Base-by-base conservation (phyloP, 2,888 invertebrate species). In the Macrosoma leucophasiata region DNA sequence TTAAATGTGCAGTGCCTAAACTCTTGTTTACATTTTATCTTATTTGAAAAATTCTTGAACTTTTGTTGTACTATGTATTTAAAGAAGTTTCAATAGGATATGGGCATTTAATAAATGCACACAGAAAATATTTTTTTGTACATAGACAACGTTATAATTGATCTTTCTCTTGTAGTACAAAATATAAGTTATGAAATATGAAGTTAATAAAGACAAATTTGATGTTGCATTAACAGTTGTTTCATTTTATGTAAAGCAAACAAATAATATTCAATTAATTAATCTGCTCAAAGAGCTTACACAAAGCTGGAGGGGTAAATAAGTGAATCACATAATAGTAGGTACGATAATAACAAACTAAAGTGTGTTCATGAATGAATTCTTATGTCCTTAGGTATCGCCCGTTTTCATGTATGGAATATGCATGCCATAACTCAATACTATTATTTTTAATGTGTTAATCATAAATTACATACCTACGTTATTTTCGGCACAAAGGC, bases 1-100 rank as follows among this genome's bases (percentile, higher is more conserved):
- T 64, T 65, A 73, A 67, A 76, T 66, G 74, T 73, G 74, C 78
- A 77, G 82, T 84, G 82, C 82, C 82, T 82, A 79, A 76, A 77
- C 71, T 78, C 71, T 77, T 63, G 66, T 72, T 77, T 67, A 58
- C 57, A n/a, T n/a, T n/a, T n/a, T n/a, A n/a, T n/a, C n/a, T 69
- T 67, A 58, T 60, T 58, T 66, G 57, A 42, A 45, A 41, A n/a
- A n/a, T 53, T 61, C 46, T 52, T 50, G 46, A 48, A 42, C 40
- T 45, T 46, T 41, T 46, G 41, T 43, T 38, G 29, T 45, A 43
- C 36, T 48, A 37, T 48, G 35, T 3, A 3, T 15, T 12, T 17
- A 24, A 31, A 15, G n/a, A 29, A 19, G 26, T 29, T 41, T 41
- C 44, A 43, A 43, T 46, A 46, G 36, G n/a, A n/a, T n/a, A 39